These are phyloP conservation scores for Drosophila infuscata DNA, from an alignment of 2,888 invertebrate genomes.

Conservation along the genomic window DNA sequence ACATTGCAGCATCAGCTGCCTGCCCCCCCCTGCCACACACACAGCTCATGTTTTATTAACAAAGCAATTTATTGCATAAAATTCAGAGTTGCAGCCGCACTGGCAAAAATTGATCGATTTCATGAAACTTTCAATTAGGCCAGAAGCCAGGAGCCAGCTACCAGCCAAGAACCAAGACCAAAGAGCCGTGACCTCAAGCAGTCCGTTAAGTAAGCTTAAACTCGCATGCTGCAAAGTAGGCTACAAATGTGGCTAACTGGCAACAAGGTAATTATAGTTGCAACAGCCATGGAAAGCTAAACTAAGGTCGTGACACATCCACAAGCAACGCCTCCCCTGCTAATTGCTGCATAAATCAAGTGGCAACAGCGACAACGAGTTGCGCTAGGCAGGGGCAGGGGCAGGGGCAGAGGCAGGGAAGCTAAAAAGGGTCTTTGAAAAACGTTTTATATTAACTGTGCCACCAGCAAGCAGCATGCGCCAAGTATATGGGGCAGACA, in stretches of 20 bases:
- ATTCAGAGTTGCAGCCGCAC: slow-evolving; percentile 49
- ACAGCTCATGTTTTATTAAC: slow-evolving; percentile 74
- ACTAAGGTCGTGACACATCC: slow-evolving; percentile 22
- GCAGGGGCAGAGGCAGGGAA: background rate
- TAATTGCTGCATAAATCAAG: slow-evolving; percentile 79
- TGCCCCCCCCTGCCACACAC: slow-evolving; percentile 25
- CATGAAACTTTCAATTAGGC: slow-evolving; percentile 43
- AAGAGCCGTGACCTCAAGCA: slow-evolving; percentile 46
- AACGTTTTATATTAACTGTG: slow-evolving; percentile 67
- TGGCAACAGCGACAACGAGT: slow-evolving; percentile 42
- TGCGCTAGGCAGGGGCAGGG: background rate
- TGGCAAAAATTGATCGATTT: slow-evolving; percentile 52
- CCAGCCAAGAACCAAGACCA: slow-evolving; percentile 26
- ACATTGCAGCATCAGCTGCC: slow-evolving; percentile 57
- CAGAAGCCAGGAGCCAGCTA: slow-evolving; percentile 9
- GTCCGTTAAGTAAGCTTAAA: slow-evolving; percentile 38
- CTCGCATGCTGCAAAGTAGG: slow-evolving; percentile 44
- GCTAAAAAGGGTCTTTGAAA: slow-evolving; percentile 31
- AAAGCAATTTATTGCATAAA: slow-evolving; percentile 76
- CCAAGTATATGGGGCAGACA: slow-evolving; percentile 2
- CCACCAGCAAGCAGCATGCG: slow-evolving; percentile 5
- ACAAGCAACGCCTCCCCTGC: slow-evolving; percentile 32
- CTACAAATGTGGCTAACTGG: slow-evolving; percentile 52
- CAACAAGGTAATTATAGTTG: slow-evolving; percentile 55
- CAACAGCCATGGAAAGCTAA: slow-evolving; percentile 39